These are phyloP conservation scores for Melangyna quadrimaculata DNA, from an alignment of 2,888 invertebrate species.

Conservation along the genomic window DNA sequence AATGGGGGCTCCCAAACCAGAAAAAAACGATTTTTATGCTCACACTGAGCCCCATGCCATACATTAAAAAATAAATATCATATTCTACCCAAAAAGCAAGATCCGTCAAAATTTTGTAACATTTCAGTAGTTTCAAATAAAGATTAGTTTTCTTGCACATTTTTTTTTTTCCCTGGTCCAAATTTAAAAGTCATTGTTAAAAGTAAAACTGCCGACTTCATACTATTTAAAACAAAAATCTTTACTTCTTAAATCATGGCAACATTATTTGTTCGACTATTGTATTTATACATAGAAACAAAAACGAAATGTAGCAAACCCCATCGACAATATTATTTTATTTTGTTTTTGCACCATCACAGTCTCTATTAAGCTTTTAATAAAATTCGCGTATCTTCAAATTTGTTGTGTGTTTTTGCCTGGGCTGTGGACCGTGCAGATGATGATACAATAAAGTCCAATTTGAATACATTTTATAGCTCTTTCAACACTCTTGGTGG, in stretches of 20 bases:
- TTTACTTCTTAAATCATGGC: neutral
- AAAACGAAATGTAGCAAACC: conserved; percentile 38
- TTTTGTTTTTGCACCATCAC: neutral
- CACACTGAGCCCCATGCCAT: too few species aligned
- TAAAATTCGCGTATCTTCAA: conserved; percentile 14
- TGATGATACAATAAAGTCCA: conserved; percentile 14
- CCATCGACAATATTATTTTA: conserved; percentile 20
- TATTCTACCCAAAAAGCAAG: too few species aligned
- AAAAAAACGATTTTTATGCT: too few species aligned
- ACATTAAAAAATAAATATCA: too few species aligned
- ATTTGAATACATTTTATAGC: conserved; percentile 45
- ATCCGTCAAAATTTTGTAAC: too few species aligned
- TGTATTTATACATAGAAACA: neutral
- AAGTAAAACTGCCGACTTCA: too few species aligned
- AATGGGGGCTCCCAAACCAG: too few species aligned
- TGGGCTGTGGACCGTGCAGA: conserved; percentile 8
- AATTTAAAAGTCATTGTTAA: too few species aligned
- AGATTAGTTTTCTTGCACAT: too few species aligned
- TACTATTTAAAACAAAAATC: neutral
- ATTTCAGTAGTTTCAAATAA: too few species aligned
- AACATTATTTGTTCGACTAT: neutral
- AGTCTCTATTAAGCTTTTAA: conserved; percentile 2
- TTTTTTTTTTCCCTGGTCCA: too few species aligned
- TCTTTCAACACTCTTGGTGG: conserved; percentile 31
- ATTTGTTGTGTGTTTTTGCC: too few species aligned